A percentile compares a stretch with the other conserved stretches of the same genome.
phyloP scores from a whole-genome alignment of 2,797 vertebrate species.

The Aeoliscus strigatus region DNA sequence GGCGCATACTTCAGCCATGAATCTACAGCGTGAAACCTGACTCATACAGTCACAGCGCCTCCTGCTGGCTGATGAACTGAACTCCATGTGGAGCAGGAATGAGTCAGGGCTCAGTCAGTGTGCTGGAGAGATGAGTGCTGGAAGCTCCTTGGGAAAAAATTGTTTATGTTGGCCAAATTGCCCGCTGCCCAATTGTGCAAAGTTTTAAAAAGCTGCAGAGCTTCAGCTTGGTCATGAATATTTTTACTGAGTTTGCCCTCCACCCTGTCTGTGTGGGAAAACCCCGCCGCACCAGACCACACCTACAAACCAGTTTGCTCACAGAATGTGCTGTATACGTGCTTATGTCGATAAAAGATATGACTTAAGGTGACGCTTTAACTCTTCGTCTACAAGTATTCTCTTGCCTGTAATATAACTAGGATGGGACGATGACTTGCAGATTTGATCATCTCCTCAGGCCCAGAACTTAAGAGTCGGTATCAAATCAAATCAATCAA shows the following conservation, averaged over 20 bases:
- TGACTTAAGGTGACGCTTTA: no score
- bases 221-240: constrained; percentile 49
- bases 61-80: constrained; percentile 49
- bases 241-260: constrained; percentile 59
- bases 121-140: constrained; percentile 74
- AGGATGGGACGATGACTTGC: no score
- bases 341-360: no score
- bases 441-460: no score
- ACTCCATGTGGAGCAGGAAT: constrained; percentile 34
- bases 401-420: no score
- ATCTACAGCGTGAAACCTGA: constrained; percentile 49
- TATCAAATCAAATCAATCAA: no score
- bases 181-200: constrained; percentile 70
- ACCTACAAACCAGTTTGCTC: no score
- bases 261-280: constrained; percentile 42
- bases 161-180: constrained; percentile 78
- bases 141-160: constrained; percentile 80
- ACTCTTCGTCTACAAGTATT: no score
- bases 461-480: no score
- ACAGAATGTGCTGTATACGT: no score
- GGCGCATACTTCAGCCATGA: constrained; percentile 72
- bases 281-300: constrained; percentile 3
- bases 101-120: constrained; percentile 58
- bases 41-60: constrained; percentile 52
- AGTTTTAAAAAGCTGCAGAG: constrained; percentile 75